Evolutionary conservation across 2,797 vertebrate species (phyloP).

Genomic region (Karalla daura): DNA sequence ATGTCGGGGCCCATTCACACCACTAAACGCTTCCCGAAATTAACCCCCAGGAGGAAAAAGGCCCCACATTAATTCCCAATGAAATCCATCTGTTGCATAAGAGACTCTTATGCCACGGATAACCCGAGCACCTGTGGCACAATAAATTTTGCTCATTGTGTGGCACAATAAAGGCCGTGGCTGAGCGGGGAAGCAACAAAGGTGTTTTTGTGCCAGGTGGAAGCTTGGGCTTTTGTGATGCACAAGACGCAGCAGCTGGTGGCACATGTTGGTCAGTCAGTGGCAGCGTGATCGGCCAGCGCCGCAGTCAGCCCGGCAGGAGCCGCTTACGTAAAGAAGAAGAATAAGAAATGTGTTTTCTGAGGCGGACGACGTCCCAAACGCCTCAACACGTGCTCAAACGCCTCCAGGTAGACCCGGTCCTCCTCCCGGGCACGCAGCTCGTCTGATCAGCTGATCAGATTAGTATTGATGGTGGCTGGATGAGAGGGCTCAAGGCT

Average conservation of each 20-base stretch:
- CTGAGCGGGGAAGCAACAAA: background rate
- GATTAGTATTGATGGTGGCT: slow-evolving; percentile 22
- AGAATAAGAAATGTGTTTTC: background rate
- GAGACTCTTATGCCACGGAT: background rate
- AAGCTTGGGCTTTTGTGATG: background rate
- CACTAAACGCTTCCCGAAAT: background rate
- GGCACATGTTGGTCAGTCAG: slow-evolving; percentile 12
- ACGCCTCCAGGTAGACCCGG: slow-evolving; percentile 1
- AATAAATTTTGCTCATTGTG: background rate
- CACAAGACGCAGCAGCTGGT: slow-evolving; percentile 9
- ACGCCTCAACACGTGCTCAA: too few relatives aligned
- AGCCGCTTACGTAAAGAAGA: background rate
- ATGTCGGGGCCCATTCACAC: background rate
- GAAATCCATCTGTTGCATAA: background rate
- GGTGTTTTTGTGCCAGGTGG: background rate
- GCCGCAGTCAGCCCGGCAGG: background rate
- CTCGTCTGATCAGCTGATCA: slow-evolving; percentile 13
- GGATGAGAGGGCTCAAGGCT: background rate
- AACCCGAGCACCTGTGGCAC: background rate
- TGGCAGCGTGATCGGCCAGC: background rate
- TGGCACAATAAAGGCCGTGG: slow-evolving; percentile 5
- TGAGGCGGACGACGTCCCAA: background rate
- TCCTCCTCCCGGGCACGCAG: slow-evolving; percentile 1
- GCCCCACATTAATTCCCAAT: background rate
- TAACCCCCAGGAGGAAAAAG: background rate